A percentile compares a stretch with the other conserved stretches of the same genome.
Evolutionary conservation across 92 coral and sea anemone species (phyloP).

Genomic region (Epizoanthus illoricatus): DNA sequence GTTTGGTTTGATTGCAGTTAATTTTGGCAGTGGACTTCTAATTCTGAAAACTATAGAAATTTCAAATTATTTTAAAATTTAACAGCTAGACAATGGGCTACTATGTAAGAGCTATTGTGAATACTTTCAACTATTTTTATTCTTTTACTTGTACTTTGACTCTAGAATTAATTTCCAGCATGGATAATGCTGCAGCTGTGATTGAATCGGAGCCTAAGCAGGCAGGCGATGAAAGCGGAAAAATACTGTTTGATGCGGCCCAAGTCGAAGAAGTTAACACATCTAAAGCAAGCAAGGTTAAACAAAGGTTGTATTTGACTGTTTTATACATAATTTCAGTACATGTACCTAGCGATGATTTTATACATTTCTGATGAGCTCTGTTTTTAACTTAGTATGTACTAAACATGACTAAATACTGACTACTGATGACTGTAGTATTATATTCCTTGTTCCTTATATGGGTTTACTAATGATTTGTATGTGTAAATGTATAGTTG

Average conservation of each 20-base stretch:
- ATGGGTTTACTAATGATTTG: too few relatives aligned
- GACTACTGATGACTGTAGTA: too few relatives aligned
- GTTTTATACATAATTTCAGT: too few relatives aligned
- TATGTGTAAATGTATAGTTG: too few relatives aligned
- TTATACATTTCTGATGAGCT: too few relatives aligned
- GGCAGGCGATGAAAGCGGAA: slow-evolving; percentile 10
- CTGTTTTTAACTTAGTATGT: too few relatives aligned
- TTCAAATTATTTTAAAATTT: background rate
- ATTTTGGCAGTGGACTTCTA: background rate
- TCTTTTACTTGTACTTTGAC: background rate
- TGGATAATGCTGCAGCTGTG: slow-evolving; percentile 1
- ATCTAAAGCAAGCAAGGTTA: slow-evolving; percentile 15
- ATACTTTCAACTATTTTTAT: background rate
- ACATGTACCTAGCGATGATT: too few relatives aligned
- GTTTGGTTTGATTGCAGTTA: background rate
- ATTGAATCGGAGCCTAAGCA: background rate
- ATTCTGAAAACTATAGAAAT: background rate
- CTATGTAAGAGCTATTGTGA: background rate
- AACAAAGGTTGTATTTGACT: slow-evolving; percentile 4
- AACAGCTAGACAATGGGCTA: too few relatives aligned
- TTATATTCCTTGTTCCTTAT: too few relatives aligned
- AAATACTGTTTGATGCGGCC: slow-evolving; percentile 1
- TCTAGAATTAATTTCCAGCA: slow-evolving; percentile 4
- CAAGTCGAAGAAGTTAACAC: slow-evolving; percentile 22
- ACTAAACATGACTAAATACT: too few relatives aligned